Evolutionary conservation across 2,888 invertebrate genomes (phyloP).

Genomic region (Augiades crinisus): DNA sequence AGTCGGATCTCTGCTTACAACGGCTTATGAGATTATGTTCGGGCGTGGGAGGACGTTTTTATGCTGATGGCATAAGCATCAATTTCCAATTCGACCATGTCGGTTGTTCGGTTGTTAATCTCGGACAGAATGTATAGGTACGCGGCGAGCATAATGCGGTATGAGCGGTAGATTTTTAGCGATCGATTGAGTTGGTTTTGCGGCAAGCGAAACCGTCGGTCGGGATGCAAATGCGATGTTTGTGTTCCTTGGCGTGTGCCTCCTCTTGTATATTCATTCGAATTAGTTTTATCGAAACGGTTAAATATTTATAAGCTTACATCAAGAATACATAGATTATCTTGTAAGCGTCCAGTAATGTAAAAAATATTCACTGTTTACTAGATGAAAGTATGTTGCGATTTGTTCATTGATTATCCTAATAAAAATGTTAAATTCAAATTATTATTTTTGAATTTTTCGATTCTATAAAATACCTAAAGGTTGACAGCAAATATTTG

Average conservation of each 20-base stretch:
- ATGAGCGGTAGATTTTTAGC: slow-evolving; percentile 68
- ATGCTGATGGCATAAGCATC: slow-evolving; percentile 28
- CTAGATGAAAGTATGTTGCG: no score
- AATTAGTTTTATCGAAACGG: not conserved
- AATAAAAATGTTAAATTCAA: no score
- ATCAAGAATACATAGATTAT: no score
- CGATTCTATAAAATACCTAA: no score
- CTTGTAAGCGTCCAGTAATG: no score
- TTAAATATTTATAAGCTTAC: no score
- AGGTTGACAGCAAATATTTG: no score
- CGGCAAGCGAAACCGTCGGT: slow-evolving; percentile 55
- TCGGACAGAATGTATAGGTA: slow-evolving; percentile 30
- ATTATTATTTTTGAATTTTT: no score
- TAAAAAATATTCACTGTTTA: no score
- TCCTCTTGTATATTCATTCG: not conserved
- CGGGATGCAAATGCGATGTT: slow-evolving; percentile 75
- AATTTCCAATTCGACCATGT: slow-evolving; percentile 30
- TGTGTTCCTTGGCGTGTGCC: slow-evolving; percentile 70
- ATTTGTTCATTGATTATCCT: no score
- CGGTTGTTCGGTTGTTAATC: slow-evolving; percentile 35
- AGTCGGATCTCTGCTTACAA: slow-evolving; percentile 64
- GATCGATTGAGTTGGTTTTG: slow-evolving; percentile 75
- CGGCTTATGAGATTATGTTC: slow-evolving; percentile 53
- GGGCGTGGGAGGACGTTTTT: slow-evolving; percentile 28
- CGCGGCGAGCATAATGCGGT: slow-evolving; percentile 65